Evolutionary conservation across 2,888 invertebrate genomes (phyloP).

Genomic region (Trissolcus brochymenae): DNA sequence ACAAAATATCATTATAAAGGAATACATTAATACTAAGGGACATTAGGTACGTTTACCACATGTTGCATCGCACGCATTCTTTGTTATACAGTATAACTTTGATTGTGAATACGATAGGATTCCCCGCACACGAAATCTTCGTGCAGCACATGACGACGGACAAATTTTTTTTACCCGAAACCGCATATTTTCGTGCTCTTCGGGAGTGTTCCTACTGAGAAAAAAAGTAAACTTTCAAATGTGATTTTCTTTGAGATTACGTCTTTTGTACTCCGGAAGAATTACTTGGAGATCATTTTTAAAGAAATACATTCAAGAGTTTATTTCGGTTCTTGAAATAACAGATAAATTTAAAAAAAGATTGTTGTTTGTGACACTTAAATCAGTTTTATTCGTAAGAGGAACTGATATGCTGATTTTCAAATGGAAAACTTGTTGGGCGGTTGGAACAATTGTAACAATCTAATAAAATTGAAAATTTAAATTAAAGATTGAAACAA

Average conservation of each 20-base stretch:
- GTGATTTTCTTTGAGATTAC: slow-evolving; percentile 29
- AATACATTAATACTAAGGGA: slow-evolving; percentile 51
- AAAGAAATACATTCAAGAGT: neutral
- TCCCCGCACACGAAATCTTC: slow-evolving; percentile 47
- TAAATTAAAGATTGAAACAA: too few relatives aligned
- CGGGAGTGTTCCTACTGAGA: slow-evolving; percentile 11
- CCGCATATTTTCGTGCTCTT: slow-evolving; percentile 21
- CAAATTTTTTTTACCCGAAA: slow-evolving; percentile 24
- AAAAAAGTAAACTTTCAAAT: slow-evolving; percentile 13
- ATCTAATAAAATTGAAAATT: too few relatives aligned
- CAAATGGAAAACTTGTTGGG: too few relatives aligned
- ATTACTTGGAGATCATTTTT: slow-evolving; percentile 9
- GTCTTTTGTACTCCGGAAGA: slow-evolving; percentile 16
- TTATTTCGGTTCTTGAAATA: neutral
- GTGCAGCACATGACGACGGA: slow-evolving; percentile 40
- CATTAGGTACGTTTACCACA: slow-evolving; percentile 69
- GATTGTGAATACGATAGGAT: slow-evolving; percentile 54
- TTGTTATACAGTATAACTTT: slow-evolving; percentile 45
- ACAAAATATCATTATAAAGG: slow-evolving; percentile 38
- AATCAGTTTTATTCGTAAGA: neutral
- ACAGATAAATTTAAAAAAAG: neutral
- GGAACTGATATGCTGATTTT: too few relatives aligned
- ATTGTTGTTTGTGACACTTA: neutral
- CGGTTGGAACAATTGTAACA: too few relatives aligned
- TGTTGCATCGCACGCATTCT: slow-evolving; percentile 65